Evolutionary conservation across 1,140 invertebrate species (phyloP).

Genomic region (Lanistes nyassanus): DNA sequence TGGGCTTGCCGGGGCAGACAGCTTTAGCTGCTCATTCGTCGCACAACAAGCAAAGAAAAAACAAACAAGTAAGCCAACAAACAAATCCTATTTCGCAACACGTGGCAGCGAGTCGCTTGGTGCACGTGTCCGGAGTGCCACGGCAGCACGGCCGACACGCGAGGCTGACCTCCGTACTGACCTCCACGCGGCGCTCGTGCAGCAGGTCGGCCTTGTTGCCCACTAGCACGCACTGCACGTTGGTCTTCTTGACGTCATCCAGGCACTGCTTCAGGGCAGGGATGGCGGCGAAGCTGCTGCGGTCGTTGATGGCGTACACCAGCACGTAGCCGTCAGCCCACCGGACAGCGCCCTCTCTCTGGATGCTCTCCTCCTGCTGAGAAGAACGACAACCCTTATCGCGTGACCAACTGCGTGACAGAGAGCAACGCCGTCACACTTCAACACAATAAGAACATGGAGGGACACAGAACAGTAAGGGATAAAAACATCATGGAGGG

Average conservation of each 20-base stretch:
- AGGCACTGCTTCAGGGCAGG: constrained; percentile 73
- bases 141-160: no score
- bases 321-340: constrained; percentile 91
- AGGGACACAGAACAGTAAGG: background rate
- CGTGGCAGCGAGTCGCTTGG: no score
- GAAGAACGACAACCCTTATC: no score
- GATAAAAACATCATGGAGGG: no score
- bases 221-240: constrained; percentile 76
- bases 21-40: no score
- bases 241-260: constrained; percentile 75
- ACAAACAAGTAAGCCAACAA: no score
- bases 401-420: no score
- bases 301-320: constrained; percentile 92
- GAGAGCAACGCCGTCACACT: background rate
- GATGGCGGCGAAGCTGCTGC: constrained; percentile 83
- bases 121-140: no score
- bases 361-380: constrained; percentile 62
- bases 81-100: no score
- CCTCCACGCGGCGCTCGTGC: constrained; percentile 86
- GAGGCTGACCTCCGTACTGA: constrained; percentile 87
- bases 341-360: constrained; percentile 80
- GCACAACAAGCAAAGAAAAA: no score
- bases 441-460: background rate
- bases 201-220: constrained; percentile 94
- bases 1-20: no score